Base-by-base conservation (phyloP, 2,797 vertebrate genomes). In the Cuculus canorus region DNA sequence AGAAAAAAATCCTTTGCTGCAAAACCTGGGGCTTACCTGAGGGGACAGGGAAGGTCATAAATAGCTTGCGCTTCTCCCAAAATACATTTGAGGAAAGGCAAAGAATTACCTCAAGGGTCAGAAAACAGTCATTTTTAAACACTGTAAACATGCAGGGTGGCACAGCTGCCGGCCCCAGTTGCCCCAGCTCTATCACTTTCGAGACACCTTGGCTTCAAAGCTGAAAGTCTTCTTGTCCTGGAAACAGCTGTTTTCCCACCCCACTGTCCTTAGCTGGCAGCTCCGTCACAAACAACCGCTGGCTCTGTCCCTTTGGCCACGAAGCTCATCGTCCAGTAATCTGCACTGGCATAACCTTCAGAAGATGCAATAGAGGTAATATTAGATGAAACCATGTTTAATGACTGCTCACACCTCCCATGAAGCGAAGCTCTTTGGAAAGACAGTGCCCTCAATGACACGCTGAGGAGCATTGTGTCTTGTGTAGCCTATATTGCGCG, bases 291-390 rank as follows among this genome's bases (percentile, higher is more conserved):
- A 87, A 98, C n/a, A 47, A 98, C 92, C 0, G 70, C 81, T 3
- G 98, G 97, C 93, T 98, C 97, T 19, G 57, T 71, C 63, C 98
- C 98, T 96, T 91, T 96, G 96, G 97, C 96, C 87, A 78, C 13
- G 86, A 98, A 93, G 92, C 95, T 97, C 97, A 97, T 90, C 18
- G 82, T 97, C 98, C 98, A 98, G 92, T 98, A 80, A 61, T 96
- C 69, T 7, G 88, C 1, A 17, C 83, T 95, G 28, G 96, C 97
- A 39, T 97, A 98, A 70, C 97, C 98, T 98, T 85, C 53, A 93
- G 85, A 37, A 86, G 65, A 83, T 9, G 60, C 41, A 93, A 91
- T 0, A 73, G 76, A 81, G 65, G 53, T 47, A 17, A 2, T 7
- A 10, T 95, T 13, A 94, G 79, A n/a, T 11, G 11, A 56, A 24